Conservation (phyloP, 2,797 vertebrate genomes). For the Brachymystax lenok region DNA sequence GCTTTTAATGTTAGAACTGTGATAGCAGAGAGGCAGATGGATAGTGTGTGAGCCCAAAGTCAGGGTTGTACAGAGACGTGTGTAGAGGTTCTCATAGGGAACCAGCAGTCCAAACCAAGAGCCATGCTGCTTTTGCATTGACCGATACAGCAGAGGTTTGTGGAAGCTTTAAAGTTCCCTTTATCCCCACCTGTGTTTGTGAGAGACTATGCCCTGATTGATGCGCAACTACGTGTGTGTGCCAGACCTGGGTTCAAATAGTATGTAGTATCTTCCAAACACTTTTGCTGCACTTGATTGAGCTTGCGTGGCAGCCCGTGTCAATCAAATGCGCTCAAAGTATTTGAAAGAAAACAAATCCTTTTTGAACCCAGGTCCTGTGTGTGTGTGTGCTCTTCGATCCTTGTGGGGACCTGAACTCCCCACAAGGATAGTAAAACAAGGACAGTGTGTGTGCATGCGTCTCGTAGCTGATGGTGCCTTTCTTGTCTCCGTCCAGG, state of each 20-base stretch:
- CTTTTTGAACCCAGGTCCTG: background rate
- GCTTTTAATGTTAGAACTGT: background rate
- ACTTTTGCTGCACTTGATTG: background rate
- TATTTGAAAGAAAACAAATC: no score
- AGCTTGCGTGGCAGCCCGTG: background rate
- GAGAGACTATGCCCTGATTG: background rate
- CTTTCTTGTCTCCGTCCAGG: slow-evolving; percentile 62
- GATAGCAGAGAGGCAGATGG: background rate
- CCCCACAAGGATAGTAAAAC: no score
- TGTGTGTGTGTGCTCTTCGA: background rate
- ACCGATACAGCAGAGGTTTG: slow-evolving; percentile 50
- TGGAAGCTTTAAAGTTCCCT: slow-evolving; percentile 29
- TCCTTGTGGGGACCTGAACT: no score
- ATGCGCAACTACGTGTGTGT: background rate
- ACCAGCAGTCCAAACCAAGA: background rate
- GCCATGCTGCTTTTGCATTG: background rate
- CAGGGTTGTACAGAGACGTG: background rate
- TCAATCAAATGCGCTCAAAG: background rate
- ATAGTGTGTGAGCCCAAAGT: background rate
- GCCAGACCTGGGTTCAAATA: background rate
- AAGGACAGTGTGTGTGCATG: background rate
- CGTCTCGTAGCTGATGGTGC: no score
- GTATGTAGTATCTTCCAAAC: background rate
- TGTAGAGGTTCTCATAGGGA: background rate
- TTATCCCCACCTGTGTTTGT: slow-evolving; percentile 17